Evolutionary conservation across 2,797 vertebrate genomes (phyloP), one percentile per base, ranked within the genome.

Genomic region (Phalanger gymnotis): DNA sequence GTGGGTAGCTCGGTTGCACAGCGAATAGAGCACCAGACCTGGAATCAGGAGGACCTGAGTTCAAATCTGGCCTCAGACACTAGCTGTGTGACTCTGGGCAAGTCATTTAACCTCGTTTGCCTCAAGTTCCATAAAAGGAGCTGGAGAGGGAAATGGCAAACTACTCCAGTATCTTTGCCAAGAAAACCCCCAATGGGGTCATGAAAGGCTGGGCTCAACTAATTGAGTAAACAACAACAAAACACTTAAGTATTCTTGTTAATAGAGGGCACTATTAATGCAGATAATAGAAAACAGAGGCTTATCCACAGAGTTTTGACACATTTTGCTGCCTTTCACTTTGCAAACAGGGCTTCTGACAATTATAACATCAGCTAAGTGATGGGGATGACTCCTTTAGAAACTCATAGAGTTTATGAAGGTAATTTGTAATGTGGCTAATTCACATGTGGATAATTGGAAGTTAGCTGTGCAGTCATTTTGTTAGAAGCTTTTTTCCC

Each of bases 281-380:
- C 27, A 92, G 66, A 90, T 94, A 28, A 53, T 93, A 73, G 91
- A 61, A 87, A 95, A 94, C 9, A 0, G 1, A n/a, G 94, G 11
- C 91, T 95, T 28, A 91, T 93, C 58, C 56, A 16, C 27, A 94
- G 91, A n/a, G 19, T 40, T 25, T 81, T 73, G 34, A 73, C 22
- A n/a, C n/a, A 40, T 73, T 73, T 73, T 81, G 6, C n/a, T 81
- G n/a, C 66, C n/a, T 81, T 25, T 81, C 25, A 81, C n/a, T 40
- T 81, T 81, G n/a, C 16, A 47, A 47, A 81, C n/a, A 81, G n/a
- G 34, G 61, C 14, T 81, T 81, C 66, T 47, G 19, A 81, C 19
- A 47, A 25, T 81, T 81, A 81, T 73, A 5, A 73, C 19, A 9
- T 73, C 7, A 81, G 5, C 66, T 25, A 81, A 22, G 19, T 81